These are phyloP conservation scores for Philypnodon macrostomus DNA, from an alignment of 2,797 vertebrate genomes.

Conservation along the genomic window DNA sequence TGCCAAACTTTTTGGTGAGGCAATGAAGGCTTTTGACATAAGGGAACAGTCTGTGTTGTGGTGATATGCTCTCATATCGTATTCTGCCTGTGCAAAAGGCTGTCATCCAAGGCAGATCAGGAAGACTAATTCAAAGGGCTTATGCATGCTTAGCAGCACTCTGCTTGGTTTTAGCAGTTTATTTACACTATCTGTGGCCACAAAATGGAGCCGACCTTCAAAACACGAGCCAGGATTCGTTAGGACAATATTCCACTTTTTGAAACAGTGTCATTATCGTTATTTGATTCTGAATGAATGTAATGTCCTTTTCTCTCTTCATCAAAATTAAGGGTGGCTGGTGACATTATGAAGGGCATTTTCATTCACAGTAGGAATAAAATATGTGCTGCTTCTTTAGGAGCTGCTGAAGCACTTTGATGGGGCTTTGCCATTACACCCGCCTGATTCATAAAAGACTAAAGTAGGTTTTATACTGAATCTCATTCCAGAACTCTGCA, in stretches of 20 bases:
- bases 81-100: constrained; percentile 48
- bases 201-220: constrained; percentile 35
- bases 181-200: constrained; percentile 57
- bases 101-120: constrained; percentile 67
- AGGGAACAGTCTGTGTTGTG: constrained; percentile 55
- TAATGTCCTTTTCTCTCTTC: background rate
- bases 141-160: constrained; percentile 64
- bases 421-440: background rate
- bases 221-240: constrained; percentile 16
- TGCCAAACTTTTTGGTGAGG: constrained; percentile 30
- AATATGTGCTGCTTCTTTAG: constrained; percentile 1
- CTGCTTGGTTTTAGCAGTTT: constrained; percentile 61
- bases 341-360: constrained; percentile 1
- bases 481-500: background rate
- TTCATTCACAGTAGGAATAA: background rate
- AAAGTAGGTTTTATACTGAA: constrained; percentile 9
- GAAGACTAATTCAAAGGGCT: constrained; percentile 69
- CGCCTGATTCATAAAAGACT: constrained; percentile 13
- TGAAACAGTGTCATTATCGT: constrained; percentile 9
- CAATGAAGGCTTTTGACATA: constrained; percentile 42
- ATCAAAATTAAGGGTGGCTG: background rate
- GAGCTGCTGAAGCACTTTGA: constrained; percentile 1
- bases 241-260: too few relatives aligned
- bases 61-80: constrained; percentile 58
- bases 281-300: constrained; percentile 5